phyloP scores from a whole-genome alignment of 1,140 invertebrate species.

The Spodoptera frugiperda region DNA sequence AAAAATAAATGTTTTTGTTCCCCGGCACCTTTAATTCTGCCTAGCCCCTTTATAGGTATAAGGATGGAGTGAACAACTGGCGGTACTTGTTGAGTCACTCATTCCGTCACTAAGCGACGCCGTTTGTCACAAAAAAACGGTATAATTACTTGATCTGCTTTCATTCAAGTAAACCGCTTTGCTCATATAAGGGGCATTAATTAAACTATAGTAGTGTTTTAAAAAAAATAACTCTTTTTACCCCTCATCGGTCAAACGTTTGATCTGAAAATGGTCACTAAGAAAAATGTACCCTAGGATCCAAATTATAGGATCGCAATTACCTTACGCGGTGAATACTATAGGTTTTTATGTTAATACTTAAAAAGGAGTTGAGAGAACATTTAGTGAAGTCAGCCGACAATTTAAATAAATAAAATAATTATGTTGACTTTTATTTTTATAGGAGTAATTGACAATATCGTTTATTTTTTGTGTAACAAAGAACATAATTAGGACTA shows the following conservation, averaged over 20 bases:
- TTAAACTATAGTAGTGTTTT: slow-evolving; percentile 33
- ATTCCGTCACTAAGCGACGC: slow-evolving; percentile 4
- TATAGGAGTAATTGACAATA: neutral
- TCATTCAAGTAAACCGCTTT: slow-evolving; percentile 38
- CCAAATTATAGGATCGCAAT: neutral
- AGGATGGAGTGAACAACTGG: slow-evolving; percentile 17
- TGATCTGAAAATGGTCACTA: slow-evolving; percentile 23
- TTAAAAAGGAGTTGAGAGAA: slow-evolving; percentile 18
- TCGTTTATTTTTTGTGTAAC: neutral
- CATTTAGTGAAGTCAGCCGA: slow-evolving; percentile 26
- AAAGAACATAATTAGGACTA: neutral
- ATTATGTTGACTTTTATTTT: slow-evolving; percentile 13
- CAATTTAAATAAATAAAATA: slow-evolving; percentile 1
- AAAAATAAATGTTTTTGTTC: slow-evolving; percentile 14
- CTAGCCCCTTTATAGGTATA: neutral
- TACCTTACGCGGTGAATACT: neutral
- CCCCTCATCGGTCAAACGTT: slow-evolving; percentile 26
- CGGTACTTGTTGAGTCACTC: neutral
- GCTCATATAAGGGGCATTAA: slow-evolving; percentile 40
- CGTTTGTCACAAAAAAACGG: slow-evolving; percentile 19
- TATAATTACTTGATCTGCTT: slow-evolving; percentile 46
- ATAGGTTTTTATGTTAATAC: slow-evolving; percentile 28
- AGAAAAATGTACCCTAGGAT: neutral
- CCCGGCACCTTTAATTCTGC: neutral
- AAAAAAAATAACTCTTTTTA: slow-evolving; percentile 38